phyloP scores from a whole-genome alignment of 1,140 invertebrate species.

The Archegozetes longisetosus region DNA sequence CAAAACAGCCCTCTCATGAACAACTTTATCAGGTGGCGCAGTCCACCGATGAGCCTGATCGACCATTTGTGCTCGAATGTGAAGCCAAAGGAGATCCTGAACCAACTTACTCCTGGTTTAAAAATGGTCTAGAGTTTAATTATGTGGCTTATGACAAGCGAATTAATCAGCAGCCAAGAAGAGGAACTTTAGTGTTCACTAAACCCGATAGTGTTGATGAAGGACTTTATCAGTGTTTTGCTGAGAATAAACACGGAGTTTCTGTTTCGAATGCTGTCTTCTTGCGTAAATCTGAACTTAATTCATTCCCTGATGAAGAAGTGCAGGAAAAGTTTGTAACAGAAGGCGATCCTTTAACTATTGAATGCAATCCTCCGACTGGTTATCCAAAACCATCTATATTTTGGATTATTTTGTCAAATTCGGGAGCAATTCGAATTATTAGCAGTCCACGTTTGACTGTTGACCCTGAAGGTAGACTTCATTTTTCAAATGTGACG shows the following conservation, averaged over 20 bases:
- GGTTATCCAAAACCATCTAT: constrained; percentile 86
- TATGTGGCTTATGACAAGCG: constrained; percentile 80
- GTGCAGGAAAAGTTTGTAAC: constrained; percentile 34
- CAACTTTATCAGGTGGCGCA: constrained; percentile 74
- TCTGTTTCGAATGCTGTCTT: constrained; percentile 88
- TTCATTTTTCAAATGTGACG: constrained; percentile 88
- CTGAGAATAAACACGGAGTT: constrained; percentile 78
- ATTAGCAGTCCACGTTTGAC: constrained; percentile 78
- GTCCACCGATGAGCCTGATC: constrained; percentile 56
- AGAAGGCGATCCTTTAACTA: constrained; percentile 70
- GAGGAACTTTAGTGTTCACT: constrained; percentile 77
- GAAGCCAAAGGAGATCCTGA: constrained; percentile 80
- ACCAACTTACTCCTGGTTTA: constrained; percentile 83
- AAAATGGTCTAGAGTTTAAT: constrained; percentile 79
- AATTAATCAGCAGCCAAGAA: constrained; percentile 75
- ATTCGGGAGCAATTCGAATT: constrained; percentile 54
- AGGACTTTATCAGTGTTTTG: constrained; percentile 92
- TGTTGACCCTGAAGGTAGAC: constrained; percentile 75
- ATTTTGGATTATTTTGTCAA: constrained; percentile 69
- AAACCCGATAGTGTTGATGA: constrained; percentile 70
- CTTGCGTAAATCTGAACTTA: constrained; percentile 81
- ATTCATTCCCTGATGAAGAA: constrained; percentile 65
- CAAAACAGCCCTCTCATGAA: constrained; percentile 74
- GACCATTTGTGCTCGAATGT: constrained; percentile 85
- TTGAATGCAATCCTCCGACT: constrained; percentile 74